Conservation (phyloP, 2,888 invertebrate species). For the Trachelus stipa region DNA sequence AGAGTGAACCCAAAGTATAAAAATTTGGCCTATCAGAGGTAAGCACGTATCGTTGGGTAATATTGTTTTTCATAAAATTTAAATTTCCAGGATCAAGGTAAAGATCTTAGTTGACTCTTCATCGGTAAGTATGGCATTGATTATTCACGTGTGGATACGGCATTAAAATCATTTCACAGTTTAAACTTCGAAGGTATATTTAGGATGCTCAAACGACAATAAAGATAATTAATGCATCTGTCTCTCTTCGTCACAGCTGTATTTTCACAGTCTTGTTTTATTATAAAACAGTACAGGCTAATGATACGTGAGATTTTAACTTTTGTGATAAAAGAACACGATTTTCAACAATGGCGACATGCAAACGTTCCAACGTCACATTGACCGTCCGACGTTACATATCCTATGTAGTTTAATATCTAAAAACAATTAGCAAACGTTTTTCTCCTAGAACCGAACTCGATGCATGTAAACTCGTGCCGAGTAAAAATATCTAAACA, state of each 20-base stretch:
- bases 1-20: neutral
- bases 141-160: neutral
- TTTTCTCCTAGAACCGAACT: neutral
- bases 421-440: neutral
- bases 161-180: neutral
- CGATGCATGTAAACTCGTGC: neutral
- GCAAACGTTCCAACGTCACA: neutral
- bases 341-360: neutral
- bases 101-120: neutral
- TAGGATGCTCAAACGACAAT: neutral
- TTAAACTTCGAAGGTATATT: neutral
- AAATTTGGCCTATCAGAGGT: neutral
- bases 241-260: slow-evolving; percentile 47
- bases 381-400: neutral
- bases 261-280: slow-evolving; percentile 57
- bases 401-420: neutral
- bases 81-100: slow-evolving; percentile 27
- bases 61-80: slow-evolving; percentile 21
- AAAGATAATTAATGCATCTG: neutral
- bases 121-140: slow-evolving; percentile 19
- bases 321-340: neutral
- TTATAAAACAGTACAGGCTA: slow-evolving; percentile 46
- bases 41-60: neutral
- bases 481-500: neutral
- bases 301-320: slow-evolving; percentile 37